phyloP scores from a whole-genome alignment of 2,113 vertebrate species.

The Rhea pennata region DNA sequence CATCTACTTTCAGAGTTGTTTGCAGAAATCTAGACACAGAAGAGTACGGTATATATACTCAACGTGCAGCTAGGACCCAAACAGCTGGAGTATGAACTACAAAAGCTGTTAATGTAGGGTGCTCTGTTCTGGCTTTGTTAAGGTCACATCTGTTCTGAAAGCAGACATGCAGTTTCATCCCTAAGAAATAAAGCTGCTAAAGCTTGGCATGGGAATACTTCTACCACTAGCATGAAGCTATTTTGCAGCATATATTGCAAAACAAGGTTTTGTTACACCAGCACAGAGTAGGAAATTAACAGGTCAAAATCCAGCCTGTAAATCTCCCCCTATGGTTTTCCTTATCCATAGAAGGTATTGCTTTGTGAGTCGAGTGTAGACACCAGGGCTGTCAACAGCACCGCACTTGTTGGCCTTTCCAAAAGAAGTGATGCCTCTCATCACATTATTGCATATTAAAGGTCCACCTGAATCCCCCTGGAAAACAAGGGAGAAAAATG shows the following conservation, averaged over 20 bases:
- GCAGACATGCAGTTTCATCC: background rate
- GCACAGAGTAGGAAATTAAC: background rate
- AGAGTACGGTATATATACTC: no score
- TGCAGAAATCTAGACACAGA: background rate
- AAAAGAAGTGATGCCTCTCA: constrained; percentile 72
- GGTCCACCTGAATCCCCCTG: constrained; percentile 80
- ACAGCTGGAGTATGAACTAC: background rate
- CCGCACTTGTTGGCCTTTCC: background rate
- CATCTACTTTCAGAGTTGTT: background rate
- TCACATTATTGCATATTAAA: constrained; percentile 52
- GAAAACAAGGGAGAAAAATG: background rate
- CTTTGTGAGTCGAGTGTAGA: constrained; percentile 73
- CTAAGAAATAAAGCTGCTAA: background rate
- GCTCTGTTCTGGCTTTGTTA: background rate
- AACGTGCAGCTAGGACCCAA: background rate
- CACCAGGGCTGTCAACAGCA: background rate
- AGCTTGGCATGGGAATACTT: background rate
- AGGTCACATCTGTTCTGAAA: background rate
- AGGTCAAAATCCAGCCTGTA: background rate
- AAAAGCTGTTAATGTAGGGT: background rate
- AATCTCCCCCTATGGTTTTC: background rate
- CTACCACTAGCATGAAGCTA: background rate
- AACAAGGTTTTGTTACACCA: background rate
- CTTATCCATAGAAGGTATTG: constrained; percentile 70
- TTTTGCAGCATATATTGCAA: background rate